These are phyloP conservation scores for Caenorhabditis japonica DNA, from an alignment of 2,888 invertebrate genomes.

Conservation along the genomic window DNA sequence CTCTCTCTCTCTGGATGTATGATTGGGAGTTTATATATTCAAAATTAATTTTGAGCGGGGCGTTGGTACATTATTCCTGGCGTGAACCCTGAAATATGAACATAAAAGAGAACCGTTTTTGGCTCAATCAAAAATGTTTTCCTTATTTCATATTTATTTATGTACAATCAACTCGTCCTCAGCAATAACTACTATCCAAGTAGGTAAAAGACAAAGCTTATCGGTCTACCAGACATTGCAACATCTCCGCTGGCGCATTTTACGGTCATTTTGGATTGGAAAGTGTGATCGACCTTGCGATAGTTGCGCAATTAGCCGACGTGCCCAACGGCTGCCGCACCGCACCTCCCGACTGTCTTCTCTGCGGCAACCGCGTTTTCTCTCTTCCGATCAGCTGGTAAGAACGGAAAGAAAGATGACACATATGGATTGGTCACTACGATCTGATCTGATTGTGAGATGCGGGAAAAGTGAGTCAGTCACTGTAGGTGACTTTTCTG, in stretches of 20 bases:
- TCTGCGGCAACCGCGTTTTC: constrained; percentile 21
- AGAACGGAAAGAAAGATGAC: constrained; percentile 32
- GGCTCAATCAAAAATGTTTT: no score
- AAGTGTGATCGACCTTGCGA: constrained; percentile 55
- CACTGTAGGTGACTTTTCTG: background rate
- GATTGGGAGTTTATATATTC: no score
- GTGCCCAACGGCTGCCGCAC: constrained; percentile 51
- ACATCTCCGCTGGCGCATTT: constrained; percentile 43
- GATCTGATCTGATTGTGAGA: constrained; percentile 6
- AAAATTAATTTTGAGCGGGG: no score
- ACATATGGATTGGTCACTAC: constrained; percentile 4
- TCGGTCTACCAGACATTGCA: constrained; percentile 25
- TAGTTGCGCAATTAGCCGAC: constrained; percentile 56
- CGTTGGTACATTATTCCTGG: no score
- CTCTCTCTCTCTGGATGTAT: no score
- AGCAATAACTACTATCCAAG: no score
- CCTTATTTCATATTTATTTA: no score
- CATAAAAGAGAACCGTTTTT: no score
- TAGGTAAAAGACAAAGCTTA: constrained; percentile 18
- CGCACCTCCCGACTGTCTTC: constrained; percentile 21
- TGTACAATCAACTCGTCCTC: no score
- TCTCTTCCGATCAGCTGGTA: constrained; percentile 43
- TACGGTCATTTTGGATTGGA: constrained; percentile 48
- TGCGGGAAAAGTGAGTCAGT: constrained; percentile 17
- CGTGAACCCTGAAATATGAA: no score